Evolutionary conservation across 2,888 invertebrate species (phyloP), one percentile per base, ranked within the genome.

Genomic region (Fragum sueziense): DNA sequence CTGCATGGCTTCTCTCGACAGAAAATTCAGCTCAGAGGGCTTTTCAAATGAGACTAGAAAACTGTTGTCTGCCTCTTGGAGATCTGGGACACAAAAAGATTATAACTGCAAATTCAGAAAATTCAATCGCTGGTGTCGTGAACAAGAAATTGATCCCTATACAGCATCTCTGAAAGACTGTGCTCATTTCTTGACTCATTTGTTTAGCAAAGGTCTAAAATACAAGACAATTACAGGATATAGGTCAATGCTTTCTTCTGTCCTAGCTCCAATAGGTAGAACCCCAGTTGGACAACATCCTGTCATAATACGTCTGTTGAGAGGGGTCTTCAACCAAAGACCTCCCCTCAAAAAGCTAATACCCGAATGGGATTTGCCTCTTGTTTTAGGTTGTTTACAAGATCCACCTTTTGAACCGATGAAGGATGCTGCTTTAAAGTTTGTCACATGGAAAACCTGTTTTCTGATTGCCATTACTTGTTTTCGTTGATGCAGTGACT

Each of bases 61-160:
- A 67, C 41, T 85, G 9, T 27, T 85, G 6, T 22, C 61, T n/a
- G 79, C 81, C 7, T 75, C 76, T 7, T 80, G 83, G 80, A 70
- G 78, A 59, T 34, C 70, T 31, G 82, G 84, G 0, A 84, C 82
- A 0, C 67, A 75, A 51, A 80, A 77, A 52, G 85, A 76, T 41
- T 84, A 85, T 65, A 22, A 47, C 20, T 65, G 17, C 25, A 82
- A 80, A 67, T 72, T 77, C 37, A 47, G 37, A 51, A 75, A 65
- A 41, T 85, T 76, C 70, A 61, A 61, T 74, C 57, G 79, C 52
- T 86, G 84, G 86, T 86, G 79, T 79, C n/a, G 37, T 80, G 9
- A 52, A 79, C 52, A 68, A 76, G 33, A 80, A 70, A 74, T 80
- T 65, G 74, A 77, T 79, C 70, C 78, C 37, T 59, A 54, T 82